Percentiles rank a stretch among this genome's conserved stretches.
Evolutionary conservation across 2,113 vertebrate species (phyloP).

Genomic region (Amphiprion ocellaris): DNA sequence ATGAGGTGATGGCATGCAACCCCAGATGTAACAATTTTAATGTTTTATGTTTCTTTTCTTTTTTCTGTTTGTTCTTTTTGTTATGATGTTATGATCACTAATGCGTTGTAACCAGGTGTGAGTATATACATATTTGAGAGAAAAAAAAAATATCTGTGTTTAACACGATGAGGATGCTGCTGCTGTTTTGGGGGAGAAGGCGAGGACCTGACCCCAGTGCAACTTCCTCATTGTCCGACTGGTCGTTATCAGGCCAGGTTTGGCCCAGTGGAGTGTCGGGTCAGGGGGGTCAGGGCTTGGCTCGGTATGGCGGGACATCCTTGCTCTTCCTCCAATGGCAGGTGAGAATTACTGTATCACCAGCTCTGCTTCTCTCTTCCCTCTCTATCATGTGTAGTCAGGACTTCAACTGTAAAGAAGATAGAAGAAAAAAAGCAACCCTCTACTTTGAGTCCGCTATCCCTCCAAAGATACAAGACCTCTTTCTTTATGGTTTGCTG

Average conservation of each 20-base stretch:
- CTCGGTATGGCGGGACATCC: slow-evolving; percentile 69
- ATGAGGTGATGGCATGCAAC: slow-evolving; percentile 88
- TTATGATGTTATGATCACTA: slow-evolving; percentile 85
- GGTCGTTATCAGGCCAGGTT: slow-evolving; percentile 63
- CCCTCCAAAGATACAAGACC: slow-evolving; percentile 85
- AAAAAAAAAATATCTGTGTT: slow-evolving; percentile 62
- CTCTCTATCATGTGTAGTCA: slow-evolving; percentile 74
- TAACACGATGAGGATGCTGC: slow-evolving; percentile 77
- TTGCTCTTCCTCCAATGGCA: slow-evolving; percentile 81
- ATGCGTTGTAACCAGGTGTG: slow-evolving; percentile 86
- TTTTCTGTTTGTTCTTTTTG: slow-evolving; percentile 72
- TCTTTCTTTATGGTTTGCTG: slow-evolving; percentile 85
- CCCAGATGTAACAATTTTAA: slow-evolving; percentile 85
- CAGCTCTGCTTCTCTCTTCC: slow-evolving; percentile 81
- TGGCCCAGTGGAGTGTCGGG: slow-evolving; percentile 57
- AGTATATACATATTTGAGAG: slow-evolving; percentile 80
- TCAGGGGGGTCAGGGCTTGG: slow-evolving; percentile 67
- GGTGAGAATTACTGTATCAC: slow-evolving; percentile 82
- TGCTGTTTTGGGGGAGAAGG: slow-evolving; percentile 70
- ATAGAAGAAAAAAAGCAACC: slow-evolving; percentile 67
- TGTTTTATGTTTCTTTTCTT: slow-evolving; percentile 73
- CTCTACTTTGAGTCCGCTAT: slow-evolving; percentile 81
- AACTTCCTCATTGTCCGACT: slow-evolving; percentile 51
- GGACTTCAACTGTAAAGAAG: slow-evolving; percentile 79
- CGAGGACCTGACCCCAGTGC: slow-evolving; percentile 59